Conservation (phyloP, 1,140 invertebrate species). For the Akabosia matsudoensis region DNA sequence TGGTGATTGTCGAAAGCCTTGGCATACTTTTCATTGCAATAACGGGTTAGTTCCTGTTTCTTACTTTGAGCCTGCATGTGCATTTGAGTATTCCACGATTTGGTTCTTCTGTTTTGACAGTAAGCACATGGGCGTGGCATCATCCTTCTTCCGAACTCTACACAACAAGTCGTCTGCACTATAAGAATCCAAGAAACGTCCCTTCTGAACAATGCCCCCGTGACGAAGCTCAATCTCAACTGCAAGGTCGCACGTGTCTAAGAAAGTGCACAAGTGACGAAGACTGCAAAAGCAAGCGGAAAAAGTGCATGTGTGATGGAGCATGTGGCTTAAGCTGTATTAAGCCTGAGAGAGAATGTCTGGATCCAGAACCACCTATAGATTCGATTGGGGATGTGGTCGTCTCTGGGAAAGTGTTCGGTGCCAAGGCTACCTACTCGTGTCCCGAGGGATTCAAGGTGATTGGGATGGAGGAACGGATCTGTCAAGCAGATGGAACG, state of each 20-base stretch:
- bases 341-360: slow-evolving; percentile 86
- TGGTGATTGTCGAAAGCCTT: background rate
- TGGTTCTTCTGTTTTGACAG: background rate
- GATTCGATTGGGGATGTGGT: slow-evolving; percentile 65
- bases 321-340: slow-evolving; percentile 95
- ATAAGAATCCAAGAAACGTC: slow-evolving; percentile 84
- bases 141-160: slow-evolving; percentile 6
- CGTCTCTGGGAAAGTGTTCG: slow-evolving; percentile 71
- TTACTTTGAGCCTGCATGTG: background rate
- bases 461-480: slow-evolving; percentile 76
- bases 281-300: slow-evolving; percentile 94
- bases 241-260: slow-evolving; percentile 76
- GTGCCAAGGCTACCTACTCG: slow-evolving; percentile 73
- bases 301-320: slow-evolving; percentile 94
- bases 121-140: slow-evolving; percentile 18
- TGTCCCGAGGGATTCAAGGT: slow-evolving; percentile 82
- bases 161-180: slow-evolving; percentile 53
- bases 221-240: slow-evolving; percentile 67
- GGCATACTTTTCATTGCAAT: background rate
- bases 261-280: slow-evolving; percentile 89
- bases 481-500: slow-evolving; percentile 74
- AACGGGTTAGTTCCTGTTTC: background rate
- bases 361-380: slow-evolving; percentile 64
- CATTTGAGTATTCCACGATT: background rate
- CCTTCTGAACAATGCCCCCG: slow-evolving; percentile 76